phyloP scores from a whole-genome alignment of 2,113 vertebrate species.

The Laterallus jamaicensis region DNA sequence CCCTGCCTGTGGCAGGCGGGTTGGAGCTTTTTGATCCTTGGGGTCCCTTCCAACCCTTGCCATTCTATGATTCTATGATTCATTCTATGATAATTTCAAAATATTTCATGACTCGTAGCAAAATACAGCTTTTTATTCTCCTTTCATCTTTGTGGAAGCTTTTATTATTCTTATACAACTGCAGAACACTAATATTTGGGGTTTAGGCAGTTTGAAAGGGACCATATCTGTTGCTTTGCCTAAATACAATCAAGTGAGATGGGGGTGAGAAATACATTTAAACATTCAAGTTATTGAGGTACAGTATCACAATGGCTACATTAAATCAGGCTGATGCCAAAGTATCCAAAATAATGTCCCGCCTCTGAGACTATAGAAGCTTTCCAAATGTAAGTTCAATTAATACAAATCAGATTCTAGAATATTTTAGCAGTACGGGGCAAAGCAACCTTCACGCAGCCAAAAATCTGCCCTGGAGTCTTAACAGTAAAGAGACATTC shows the following conservation, averaged over 20 bases:
- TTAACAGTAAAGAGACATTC: conserved; percentile 30
- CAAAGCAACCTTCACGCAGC: neutral
- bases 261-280: neutral
- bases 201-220: neutral
- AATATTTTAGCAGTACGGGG: neutral
- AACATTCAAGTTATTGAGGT: neutral
- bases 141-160: neutral
- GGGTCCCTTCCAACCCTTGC: no score
- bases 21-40: no score
- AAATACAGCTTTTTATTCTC: neutral
- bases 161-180: conserved; percentile 13
- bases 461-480: neutral
- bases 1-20: no score
- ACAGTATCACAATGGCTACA: neutral
- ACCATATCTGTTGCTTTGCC: neutral
- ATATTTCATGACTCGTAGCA: neutral
- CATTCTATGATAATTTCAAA: neutral
- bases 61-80: no score
- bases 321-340: neutral
- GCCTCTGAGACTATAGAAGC: neutral
- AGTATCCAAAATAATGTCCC: neutral
- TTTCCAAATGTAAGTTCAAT: neutral
- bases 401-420: neutral
- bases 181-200: neutral
- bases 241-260: neutral